Evolutionary conservation across 2,797 vertebrate species (phyloP).

Genomic region (Lacerta bilineata): DNA sequence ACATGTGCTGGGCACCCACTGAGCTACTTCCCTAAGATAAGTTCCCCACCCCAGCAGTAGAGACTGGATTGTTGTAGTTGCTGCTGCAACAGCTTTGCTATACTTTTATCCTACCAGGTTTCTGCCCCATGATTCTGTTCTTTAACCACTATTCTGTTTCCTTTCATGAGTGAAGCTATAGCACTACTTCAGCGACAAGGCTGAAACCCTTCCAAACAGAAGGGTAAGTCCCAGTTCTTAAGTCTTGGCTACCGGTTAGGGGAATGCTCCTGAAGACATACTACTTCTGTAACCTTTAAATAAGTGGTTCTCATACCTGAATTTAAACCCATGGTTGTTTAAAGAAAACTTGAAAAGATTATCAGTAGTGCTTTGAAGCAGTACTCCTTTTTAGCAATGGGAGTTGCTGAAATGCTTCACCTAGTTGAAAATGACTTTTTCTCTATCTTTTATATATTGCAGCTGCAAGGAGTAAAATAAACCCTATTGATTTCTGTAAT

Average conservation of each 20-base stretch:
- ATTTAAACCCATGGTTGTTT: background rate
- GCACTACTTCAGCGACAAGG: too few species aligned
- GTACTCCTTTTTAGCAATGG: background rate
- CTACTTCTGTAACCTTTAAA: conserved; percentile 1
- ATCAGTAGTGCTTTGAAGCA: background rate
- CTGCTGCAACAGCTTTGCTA: background rate
- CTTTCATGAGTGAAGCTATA: background rate
- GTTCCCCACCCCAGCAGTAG: too few species aligned
- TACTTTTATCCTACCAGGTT: too few species aligned
- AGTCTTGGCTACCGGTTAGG: background rate
- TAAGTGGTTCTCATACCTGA: background rate
- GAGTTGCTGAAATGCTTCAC: background rate
- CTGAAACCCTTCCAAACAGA: background rate
- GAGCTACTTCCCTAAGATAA: too few species aligned
- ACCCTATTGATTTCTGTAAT: background rate
- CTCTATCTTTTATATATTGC: background rate
- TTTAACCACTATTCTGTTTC: background rate
- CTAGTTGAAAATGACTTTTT: background rate
- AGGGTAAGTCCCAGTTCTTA: background rate
- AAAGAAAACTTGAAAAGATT: background rate
- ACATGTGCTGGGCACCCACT: too few species aligned
- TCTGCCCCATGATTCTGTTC: background rate
- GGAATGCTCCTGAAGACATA: background rate
- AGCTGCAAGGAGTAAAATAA: conserved; percentile 10
- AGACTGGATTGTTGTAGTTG: background rate